Percentiles rank a stretch among this genome's conserved stretches.
Evolutionary conservation across 2,888 invertebrate species (phyloP).

Genomic region (Thecocarcelia acutangulata): DNA sequence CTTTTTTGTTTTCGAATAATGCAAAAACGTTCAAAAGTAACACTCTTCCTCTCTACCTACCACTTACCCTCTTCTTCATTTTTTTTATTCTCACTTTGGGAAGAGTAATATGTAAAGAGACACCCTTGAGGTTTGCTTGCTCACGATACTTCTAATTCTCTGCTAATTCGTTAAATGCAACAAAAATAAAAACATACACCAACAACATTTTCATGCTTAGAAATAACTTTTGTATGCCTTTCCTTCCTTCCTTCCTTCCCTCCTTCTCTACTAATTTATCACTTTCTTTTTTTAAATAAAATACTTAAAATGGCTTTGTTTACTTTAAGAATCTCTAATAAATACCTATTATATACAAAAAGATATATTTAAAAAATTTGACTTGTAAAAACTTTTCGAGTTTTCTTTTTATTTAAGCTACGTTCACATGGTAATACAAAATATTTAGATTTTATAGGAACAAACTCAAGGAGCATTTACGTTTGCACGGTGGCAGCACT

Average conservation of each 20-base stretch:
- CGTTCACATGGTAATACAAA: too few relatives aligned
- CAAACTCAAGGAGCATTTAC: too few relatives aligned
- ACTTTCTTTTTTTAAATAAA: slow-evolving; percentile 5
- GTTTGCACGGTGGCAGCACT: too few relatives aligned
- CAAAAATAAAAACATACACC: neutral
- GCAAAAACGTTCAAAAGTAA: slow-evolving; percentile 13
- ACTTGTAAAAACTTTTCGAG: too few relatives aligned
- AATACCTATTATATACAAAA: too few relatives aligned
- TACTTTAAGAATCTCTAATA: slow-evolving; percentile 45
- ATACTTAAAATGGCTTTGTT: neutral
- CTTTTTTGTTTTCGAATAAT: neutral
- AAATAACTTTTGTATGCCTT: slow-evolving; percentile 13
- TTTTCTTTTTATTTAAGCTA: too few relatives aligned
- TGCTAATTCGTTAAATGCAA: slow-evolving; percentile 26
- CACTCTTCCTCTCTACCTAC: slow-evolving; percentile 15
- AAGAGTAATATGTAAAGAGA: slow-evolving; percentile 19
- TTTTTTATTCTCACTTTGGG: neutral
- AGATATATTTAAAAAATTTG: too few relatives aligned
- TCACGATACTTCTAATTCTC: slow-evolving; percentile 7
- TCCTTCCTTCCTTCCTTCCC: neutral
- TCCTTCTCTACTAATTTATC: slow-evolving; percentile 1
- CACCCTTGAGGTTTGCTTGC: slow-evolving; percentile 41
- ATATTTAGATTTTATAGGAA: too few relatives aligned
- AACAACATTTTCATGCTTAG: slow-evolving; percentile 19
- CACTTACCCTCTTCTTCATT: neutral